A percentile compares a stretch with the other conserved stretches of the same genome.
These are phyloP conservation scores for Limosa lapponica DNA, from an alignment of 2,797 vertebrate species.

Conservation along the genomic window DNA sequence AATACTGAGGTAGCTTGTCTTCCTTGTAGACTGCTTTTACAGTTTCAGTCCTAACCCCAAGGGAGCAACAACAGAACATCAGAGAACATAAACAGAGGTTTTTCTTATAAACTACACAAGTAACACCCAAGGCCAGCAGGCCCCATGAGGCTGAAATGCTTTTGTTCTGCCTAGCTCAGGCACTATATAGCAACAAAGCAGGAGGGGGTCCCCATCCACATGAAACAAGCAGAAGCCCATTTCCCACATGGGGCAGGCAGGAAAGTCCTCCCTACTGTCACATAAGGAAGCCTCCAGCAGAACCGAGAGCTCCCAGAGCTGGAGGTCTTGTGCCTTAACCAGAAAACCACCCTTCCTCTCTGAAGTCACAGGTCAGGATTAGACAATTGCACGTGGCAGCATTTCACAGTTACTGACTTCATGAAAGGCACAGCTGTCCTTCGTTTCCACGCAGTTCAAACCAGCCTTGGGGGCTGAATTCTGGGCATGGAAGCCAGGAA, in stretches of 20 bases:
- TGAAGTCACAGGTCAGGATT: neutral
- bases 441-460: neutral
- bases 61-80: neutral
- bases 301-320: neutral
- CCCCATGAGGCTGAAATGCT: neutral
- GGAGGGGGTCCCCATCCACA: neutral
- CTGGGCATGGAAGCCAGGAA: neutral
- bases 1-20: neutral
- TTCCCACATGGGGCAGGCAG: fast-evolving
- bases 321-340: neutral
- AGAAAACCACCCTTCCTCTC: neutral
- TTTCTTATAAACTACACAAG: neutral
- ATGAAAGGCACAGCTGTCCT: neutral
- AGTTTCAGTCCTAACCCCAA: neutral
- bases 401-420: neutral
- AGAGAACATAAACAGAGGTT: neutral
- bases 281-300: neutral
- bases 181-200: neutral
- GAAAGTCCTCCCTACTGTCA: neutral
- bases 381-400: neutral
- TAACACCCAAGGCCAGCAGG: neutral
- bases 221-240: neutral
- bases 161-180: neutral
- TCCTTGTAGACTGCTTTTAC: neutral
- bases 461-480: neutral